Base-by-base conservation (phyloP, 2,797 vertebrate species). In the Psittacula echo region DNA sequence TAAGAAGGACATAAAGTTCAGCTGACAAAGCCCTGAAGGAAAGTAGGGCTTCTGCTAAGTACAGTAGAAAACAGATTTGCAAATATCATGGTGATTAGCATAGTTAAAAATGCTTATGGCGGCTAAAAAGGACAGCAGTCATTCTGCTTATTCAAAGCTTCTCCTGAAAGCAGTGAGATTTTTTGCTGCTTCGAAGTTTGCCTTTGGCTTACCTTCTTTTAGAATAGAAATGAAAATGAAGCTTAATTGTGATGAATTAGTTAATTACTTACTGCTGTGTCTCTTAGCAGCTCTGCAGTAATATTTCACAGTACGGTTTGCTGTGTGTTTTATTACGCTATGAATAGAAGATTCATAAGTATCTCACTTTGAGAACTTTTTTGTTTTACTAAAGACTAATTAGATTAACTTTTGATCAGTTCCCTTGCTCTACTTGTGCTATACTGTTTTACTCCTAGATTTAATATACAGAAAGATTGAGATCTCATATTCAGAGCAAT, bases 231-330 rank as follows among this genome's bases (percentile, higher is more conserved):
- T 88, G 51, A 91, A 96, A 96, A 89, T 77, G 48, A 51, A 78
- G 44, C 48, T 60, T 78, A 86, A 87, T 89, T 92, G 86, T 94
- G 61, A 95, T 94, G 92, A 93, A 95, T 95, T 94, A 81, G 60
- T 83, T 95, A 95, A 94, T 95, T 93, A 86, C 71, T 80, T 91
- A 34, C 70, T 77, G 37, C 93, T 91, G 19, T 78, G 72, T 84
- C 71, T 88, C 77, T 50, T 87, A 24, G 89, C 32, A 68, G 66
- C 73, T 96, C 68, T 87, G 88, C 77, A 76, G 48, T 83, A 76
- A 19, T 92, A 87, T 89, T 95, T 91, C 61, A 72, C 37, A 32
- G 71, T 48, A 51, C 19, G 19, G 39, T 77, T 95, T 90, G 70
- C 90, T 80, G 53, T 26, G 18, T 29, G 37, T 73, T 87, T 78